Conservation (phyloP, 2,797 vertebrate species). For the Melanotaenia boesemani region DNA sequence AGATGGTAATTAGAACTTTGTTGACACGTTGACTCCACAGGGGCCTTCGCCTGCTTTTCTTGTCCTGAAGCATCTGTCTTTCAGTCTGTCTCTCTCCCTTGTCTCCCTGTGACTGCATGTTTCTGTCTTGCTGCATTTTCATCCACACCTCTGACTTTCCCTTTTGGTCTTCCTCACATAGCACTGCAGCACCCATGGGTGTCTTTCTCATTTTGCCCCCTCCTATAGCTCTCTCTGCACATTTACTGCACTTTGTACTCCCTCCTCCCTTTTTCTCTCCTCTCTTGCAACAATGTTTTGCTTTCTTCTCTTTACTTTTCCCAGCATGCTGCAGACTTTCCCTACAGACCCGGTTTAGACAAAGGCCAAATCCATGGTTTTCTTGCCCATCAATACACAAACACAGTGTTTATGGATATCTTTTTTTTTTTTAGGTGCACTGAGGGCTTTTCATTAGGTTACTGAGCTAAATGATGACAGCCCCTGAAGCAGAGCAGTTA, state of each 20-base stretch:
- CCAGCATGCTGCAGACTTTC: not conserved
- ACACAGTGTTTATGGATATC: slow-evolving; percentile 2
- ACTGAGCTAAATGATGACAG: slow-evolving; percentile 42
- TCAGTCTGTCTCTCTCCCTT: slow-evolving; percentile 22
- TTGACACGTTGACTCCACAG: slow-evolving; percentile 50
- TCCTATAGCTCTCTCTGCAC: slow-evolving; percentile 24
- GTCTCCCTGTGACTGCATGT: slow-evolving; percentile 34
- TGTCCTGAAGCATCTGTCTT: slow-evolving; percentile 61
- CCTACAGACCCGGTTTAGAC: not conserved
- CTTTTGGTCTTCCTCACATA: slow-evolving; percentile 20
- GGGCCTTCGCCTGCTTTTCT: slow-evolving; percentile 32
- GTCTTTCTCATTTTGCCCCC: slow-evolving; percentile 25
- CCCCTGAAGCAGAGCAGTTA: slow-evolving; percentile 31
- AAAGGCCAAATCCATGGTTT: slow-evolving; percentile 5
- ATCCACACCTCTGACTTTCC: slow-evolving; percentile 38
- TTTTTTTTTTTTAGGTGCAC: slow-evolving; percentile 20
- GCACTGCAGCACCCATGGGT: slow-evolving; percentile 27
- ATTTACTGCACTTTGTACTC: slow-evolving; percentile 13
- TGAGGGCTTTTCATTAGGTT: slow-evolving; percentile 43
- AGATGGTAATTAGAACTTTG: slow-evolving; percentile 65
- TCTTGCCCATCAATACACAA: not conserved
- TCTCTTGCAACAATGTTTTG: not conserved
- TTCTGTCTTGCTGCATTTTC: slow-evolving; percentile 46
- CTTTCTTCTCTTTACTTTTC: slow-evolving; percentile 2
- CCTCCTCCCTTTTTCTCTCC: slow-evolving; percentile 1